phyloP scores from a whole-genome alignment of 2,888 invertebrate species.

The Linnaemya tessellans region DNA sequence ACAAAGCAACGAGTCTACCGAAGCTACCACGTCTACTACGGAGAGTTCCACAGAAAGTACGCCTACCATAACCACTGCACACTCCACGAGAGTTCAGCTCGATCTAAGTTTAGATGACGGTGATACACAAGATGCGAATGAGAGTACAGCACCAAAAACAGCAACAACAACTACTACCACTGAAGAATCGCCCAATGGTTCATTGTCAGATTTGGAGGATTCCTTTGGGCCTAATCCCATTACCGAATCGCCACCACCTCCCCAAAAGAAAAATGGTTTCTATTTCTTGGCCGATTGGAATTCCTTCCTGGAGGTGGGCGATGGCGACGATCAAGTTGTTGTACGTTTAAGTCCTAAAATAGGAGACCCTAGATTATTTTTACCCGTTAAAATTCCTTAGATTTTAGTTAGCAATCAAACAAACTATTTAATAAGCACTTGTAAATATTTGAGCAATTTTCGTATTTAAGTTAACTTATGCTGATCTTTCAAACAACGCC shows the following conservation, averaged over 20 bases:
- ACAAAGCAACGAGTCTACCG: conserved; percentile 79
- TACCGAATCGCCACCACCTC: conserved; percentile 86
- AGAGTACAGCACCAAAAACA: conserved; percentile 58
- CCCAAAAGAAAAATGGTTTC: conserved; percentile 89
- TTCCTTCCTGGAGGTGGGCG: conserved; percentile 92
- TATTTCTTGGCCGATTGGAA: conserved; percentile 95
- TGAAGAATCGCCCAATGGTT: conserved; percentile 80
- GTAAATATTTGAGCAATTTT: conserved; percentile 72
- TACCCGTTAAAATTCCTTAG: conserved; percentile 89
- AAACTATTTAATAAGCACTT: conserved; percentile 57
- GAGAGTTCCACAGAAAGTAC: conserved; percentile 17
- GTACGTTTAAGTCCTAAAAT: conserved; percentile 91
- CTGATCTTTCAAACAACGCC: background rate
- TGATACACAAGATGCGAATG: background rate
- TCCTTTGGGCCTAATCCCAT: conserved; percentile 87
- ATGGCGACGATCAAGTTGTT: conserved; percentile 89
- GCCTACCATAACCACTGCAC: conserved; percentile 64
- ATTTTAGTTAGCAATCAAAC: conserved; percentile 20
- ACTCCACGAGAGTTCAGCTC: conserved; percentile 78
- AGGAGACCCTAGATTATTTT: conserved; percentile 91
- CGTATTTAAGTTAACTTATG: conserved; percentile 55
- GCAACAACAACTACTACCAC: conserved; percentile 75
- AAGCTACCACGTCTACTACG: conserved; percentile 14
- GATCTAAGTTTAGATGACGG: conserved; percentile 74
- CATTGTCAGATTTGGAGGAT: conserved; percentile 87